Evolutionary conservation across 2,888 invertebrate species (phyloP), one percentile per base, ranked within the genome.

Genomic region (Ligdia adustata): DNA sequence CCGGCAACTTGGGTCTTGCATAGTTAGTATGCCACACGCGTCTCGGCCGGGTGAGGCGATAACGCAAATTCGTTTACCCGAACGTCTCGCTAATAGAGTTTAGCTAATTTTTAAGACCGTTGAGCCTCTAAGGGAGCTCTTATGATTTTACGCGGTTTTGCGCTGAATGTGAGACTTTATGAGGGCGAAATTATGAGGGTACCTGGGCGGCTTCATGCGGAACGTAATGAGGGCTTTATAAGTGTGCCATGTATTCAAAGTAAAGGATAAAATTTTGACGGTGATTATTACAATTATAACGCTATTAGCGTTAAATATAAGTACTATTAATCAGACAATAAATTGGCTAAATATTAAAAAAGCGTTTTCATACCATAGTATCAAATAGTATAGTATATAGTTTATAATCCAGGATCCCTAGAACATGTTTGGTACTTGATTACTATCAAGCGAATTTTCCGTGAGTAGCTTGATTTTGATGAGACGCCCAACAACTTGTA

Each of bases 41-140:
- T 74, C 66, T 67, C 65, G 67, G 72, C 72, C 74, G 75, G 81
- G 69, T 69, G 75, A 82, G 83, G 87, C 86, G 90, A 90, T 90
- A 89, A 89, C 87, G 84, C 86, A 88, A 90, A 89, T 89, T 89
- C 88, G 87, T 85, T 88, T 88, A 81, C 77, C 73, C 81, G 83
- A 88, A 84, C 87, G 87, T 89, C 87, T 79, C 81, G 86, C 83
- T 90, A 90, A 89, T 90, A 90, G 89, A 89, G 89, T 89, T 90
- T 87, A 84, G 83, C 87, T 90, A 88, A 90, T 90, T 90, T 90
- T 88, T 87, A 88, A 88, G 88, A 74, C 79, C 77, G 82, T 85
- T 82, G 86, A 82, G 85, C 82, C 79, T 47, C 26, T 41, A 40
- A 52, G 41, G 29, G 39, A 15, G 20, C 38, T 22, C 42, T 49